Percentiles rank a stretch among this genome's conserved stretches.
phyloP scores from a whole-genome alignment of 2,113 vertebrate genomes.

The Pituophis catenifer region DNA sequence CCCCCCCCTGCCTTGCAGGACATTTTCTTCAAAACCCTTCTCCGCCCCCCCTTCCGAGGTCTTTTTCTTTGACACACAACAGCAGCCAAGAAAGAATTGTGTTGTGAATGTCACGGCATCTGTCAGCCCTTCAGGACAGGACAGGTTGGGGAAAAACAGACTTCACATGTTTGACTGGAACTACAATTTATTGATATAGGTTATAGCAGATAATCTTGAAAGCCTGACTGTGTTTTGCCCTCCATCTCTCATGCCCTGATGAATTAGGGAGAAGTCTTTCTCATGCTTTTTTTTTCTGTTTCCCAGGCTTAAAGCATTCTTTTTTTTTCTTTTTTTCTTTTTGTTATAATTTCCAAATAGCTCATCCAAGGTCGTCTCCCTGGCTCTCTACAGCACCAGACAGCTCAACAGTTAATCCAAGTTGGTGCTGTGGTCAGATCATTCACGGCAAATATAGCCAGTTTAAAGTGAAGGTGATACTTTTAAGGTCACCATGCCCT shows the following conservation, averaged over 20 bases:
- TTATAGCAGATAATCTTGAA: background rate
- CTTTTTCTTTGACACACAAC: background rate
- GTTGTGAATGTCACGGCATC: background rate
- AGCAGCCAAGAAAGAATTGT: background rate
- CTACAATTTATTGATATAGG: background rate
- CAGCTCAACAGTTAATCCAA: background rate
- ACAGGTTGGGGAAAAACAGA: background rate
- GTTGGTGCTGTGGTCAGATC: background rate
- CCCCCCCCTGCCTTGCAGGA: background rate
- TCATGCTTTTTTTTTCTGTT: background rate
- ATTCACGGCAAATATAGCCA: background rate
- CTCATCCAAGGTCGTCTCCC: background rate
- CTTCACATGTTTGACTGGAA: background rate
- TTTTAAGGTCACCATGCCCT: background rate
- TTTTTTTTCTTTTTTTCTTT: background rate
- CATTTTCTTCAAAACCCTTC: background rate
- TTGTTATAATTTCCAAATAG: background rate
- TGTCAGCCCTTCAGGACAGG: background rate
- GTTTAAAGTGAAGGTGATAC: background rate
- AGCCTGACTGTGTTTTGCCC: background rate
- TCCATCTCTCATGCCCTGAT: background rate
- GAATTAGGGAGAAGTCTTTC: background rate
- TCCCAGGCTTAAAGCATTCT: background rate
- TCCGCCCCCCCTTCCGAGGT: background rate
- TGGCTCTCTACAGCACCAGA: background rate